These are phyloP conservation scores for Paramormyrops kingsleyae DNA, from an alignment of 2,113 vertebrate species.

Conservation along the genomic window DNA sequence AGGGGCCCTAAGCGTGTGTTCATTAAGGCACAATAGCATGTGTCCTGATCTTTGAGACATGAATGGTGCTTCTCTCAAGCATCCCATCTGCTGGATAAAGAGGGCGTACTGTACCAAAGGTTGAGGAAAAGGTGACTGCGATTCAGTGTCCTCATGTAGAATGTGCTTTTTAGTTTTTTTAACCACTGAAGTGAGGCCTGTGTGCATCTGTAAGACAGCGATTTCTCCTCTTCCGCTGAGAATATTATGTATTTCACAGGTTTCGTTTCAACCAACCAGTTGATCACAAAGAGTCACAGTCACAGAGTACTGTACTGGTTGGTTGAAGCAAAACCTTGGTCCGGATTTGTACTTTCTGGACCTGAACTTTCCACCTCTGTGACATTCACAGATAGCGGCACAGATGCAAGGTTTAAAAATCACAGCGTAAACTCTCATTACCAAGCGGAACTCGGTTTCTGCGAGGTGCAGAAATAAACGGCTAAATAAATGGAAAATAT, in stretches of 20 bases:
- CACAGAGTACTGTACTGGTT: not conserved
- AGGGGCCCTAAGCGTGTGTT: conserved; percentile 13
- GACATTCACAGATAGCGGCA: not conserved
- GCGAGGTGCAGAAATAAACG: not conserved
- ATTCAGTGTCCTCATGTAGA: not conserved
- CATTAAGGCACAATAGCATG: conserved; percentile 28
- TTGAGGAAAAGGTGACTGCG: not conserved
- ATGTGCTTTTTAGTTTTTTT: not conserved
- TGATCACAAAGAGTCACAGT: not conserved
- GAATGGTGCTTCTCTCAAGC: conserved; percentile 21
- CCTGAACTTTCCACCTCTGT: not conserved
- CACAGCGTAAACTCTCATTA: not conserved
- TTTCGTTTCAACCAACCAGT: not conserved
- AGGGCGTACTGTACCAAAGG: not conserved
- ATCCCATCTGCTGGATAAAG: not conserved
- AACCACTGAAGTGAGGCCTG: not conserved
- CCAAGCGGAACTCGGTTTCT: not conserved
- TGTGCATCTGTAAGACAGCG: not conserved
- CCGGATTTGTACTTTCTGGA: not conserved
- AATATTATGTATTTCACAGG: not conserved
- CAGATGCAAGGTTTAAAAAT: not conserved
- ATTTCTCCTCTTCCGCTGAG: not conserved
- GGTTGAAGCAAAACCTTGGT: not conserved
- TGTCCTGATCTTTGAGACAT: conserved; percentile 24
- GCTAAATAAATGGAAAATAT: not conserved